Evolutionary conservation across 2,797 vertebrate genomes (phyloP), one percentile per base, ranked within the genome.

Genomic region (Dicrostonyx torquatus): DNA sequence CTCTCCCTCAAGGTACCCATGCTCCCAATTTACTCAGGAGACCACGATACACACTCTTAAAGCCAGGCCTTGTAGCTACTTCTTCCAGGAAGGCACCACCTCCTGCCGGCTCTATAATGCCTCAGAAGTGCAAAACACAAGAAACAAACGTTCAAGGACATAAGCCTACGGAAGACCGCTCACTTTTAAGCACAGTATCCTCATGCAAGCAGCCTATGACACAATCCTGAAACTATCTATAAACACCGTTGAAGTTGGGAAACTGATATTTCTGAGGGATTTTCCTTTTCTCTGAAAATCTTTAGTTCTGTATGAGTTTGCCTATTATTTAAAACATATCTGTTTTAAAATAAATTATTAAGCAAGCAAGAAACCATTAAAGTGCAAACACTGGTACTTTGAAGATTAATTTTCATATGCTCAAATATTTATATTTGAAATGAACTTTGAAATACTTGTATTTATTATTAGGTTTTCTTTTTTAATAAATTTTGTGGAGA

Each of bases 391-490:
- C 15, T 58, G 17, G 1, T n/a, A 24, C 26, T 55, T 95, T 53
- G 37, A 89, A 94, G 9, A 80, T 89, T 83, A 77, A 80, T 45
- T 43, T 82, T 78, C 84, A 62, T 29, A 62, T 90, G 43, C 29
- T 45, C 37, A 53, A 78, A 50, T n/a, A 31, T 68, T 92, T 90
- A 89, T 50, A 20, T 40, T 34, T 62, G 31, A 31, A 86, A 73
- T 91, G 80, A 73, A 92, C 18, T 62, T 93, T 95, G n/a, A 89
- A 80, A 77, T 80, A 78, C 12, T 2, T 85, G 55, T 64, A 55
- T 93, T 91, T 82, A 80, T 3, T 78, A 55, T 94, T 95, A 76
- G 20, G 9, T 37, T 73, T 88, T 73, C n/a, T 60, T 70, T 84
- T 40, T 60, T 43, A 66, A 89, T 55, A 62, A 90, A 76, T 34